Evolutionary conservation across 2,888 invertebrate genomes (phyloP).

Genomic region (Mechanitis messenoides): DNA sequence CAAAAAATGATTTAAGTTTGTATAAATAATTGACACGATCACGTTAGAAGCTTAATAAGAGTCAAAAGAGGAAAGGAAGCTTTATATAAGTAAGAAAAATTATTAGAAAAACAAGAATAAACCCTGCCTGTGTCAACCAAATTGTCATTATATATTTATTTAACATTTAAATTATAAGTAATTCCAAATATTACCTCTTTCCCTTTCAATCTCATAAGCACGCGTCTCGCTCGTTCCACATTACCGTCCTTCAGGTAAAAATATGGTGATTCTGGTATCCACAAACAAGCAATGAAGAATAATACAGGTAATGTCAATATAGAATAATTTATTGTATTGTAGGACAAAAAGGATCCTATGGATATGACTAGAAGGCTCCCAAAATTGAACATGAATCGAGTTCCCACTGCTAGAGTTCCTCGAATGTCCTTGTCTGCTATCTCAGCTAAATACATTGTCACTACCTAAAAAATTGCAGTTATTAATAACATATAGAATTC

Average conservation of each 20-base stretch:
- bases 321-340: conserved; percentile 54
- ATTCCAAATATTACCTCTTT: conserved; percentile 37
- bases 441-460: conserved; percentile 60
- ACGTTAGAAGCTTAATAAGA: too few relatives aligned
- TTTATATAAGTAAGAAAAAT: too few relatives aligned
- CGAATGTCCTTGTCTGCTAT: conserved; percentile 64
- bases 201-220: conserved; percentile 53
- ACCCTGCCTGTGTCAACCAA: too few relatives aligned
- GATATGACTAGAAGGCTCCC: conserved; percentile 59
- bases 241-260: conserved; percentile 71
- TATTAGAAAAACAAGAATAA: too few relatives aligned
- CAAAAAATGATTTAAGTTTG: too few relatives aligned
- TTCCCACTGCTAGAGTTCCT: conserved; percentile 48
- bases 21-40: too few relatives aligned
- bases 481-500: not conserved
- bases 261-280: conserved; percentile 79
- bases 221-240: conserved; percentile 58
- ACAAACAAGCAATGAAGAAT: conserved; percentile 66
- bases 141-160: too few relatives aligned
- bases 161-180: too few relatives aligned
- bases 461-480: conserved; percentile 45
- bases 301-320: conserved; percentile 59
- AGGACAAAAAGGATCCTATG: conserved; percentile 57
- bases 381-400: conserved; percentile 53
- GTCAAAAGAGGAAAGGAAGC: too few relatives aligned